A percentile compares a stretch with the other conserved stretches of the same genome.
Evolutionary conservation across 1,140 invertebrate species (phyloP).

Genomic region (Adelges cooleyi): DNA sequence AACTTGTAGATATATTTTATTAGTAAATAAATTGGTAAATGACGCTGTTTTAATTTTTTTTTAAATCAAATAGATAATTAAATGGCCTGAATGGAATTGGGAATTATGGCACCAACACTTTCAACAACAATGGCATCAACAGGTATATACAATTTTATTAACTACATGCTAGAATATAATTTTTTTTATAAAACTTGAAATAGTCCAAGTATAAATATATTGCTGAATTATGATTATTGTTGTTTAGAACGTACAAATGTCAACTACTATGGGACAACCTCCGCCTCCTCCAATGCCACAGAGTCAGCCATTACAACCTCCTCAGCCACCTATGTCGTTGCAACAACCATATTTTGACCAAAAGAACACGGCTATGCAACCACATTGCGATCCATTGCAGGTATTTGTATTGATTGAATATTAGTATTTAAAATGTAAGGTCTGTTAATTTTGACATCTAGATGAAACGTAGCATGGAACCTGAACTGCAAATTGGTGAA

Average conservation of each 20-base stretch:
- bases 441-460: constrained; percentile 18
- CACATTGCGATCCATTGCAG: background rate
- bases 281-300: constrained; percentile 1
- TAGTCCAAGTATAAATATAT: background rate
- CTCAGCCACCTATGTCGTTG: constrained; percentile 40
- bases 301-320: constrained; percentile 34
- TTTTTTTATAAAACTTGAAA: background rate
- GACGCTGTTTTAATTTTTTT: background rate
- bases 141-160: constrained; percentile 35
- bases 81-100: constrained; percentile 74
- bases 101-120: constrained; percentile 72
- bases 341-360: background rate
- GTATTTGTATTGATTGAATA: background rate
- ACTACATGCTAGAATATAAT: background rate
- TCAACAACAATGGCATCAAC: constrained; percentile 67
- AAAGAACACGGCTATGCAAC: background rate
- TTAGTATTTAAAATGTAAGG: background rate
- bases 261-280: background rate
- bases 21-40: no score
- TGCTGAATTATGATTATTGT: background rate
- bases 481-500: background rate
- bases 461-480: constrained; percentile 6
- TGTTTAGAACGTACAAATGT: constrained; percentile 3
- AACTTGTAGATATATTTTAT: no score
- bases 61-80: constrained; percentile 36